phyloP scores from a whole-genome alignment of 2,797 vertebrate genomes.

The Poliocrania exsul region DNA sequence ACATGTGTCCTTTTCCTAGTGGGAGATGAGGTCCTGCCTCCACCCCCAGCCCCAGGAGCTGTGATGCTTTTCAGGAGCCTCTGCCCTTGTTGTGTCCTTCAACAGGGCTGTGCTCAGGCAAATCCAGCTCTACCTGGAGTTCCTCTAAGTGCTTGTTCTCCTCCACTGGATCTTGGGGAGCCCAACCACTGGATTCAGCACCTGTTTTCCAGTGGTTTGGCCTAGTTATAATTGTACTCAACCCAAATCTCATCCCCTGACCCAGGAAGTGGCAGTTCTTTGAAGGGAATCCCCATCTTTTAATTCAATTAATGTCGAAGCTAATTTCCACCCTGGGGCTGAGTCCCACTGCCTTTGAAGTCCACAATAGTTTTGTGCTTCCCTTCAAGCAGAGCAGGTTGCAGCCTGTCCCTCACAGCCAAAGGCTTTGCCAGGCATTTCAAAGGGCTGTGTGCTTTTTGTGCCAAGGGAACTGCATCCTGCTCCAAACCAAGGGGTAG shows the following conservation, averaged over 20 bases:
- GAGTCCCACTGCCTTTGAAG: slow-evolving; percentile 56
- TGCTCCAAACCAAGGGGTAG: neutral
- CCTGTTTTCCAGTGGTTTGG: neutral
- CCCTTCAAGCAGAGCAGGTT: neutral
- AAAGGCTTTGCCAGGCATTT: slow-evolving; percentile 11
- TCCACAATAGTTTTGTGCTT: slow-evolving; percentile 22
- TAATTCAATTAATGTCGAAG: slow-evolving; percentile 46
- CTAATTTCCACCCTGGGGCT: slow-evolving; percentile 43
- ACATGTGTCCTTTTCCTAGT: rapidly evolving
- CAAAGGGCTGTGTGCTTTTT: neutral
- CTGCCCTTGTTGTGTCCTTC: neutral
- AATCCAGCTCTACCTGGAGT: neutral
- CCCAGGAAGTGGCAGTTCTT: slow-evolving; percentile 45
- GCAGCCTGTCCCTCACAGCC: neutral
- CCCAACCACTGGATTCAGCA: neutral
- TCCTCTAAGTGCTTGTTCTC: neutral
- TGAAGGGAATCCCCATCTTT: slow-evolving; percentile 49
- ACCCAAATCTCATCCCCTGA: neutral
- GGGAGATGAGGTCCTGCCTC: neutral
- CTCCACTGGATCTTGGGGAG: neutral
- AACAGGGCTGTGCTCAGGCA: neutral
- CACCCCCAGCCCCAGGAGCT: rapidly evolving
- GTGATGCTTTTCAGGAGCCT: neutral
- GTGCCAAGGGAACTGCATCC: neutral
- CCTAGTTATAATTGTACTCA: neutral